Evolutionary conservation across 1,140 invertebrate species (phyloP).

Genomic region (Elymnias hypermnestra): DNA sequence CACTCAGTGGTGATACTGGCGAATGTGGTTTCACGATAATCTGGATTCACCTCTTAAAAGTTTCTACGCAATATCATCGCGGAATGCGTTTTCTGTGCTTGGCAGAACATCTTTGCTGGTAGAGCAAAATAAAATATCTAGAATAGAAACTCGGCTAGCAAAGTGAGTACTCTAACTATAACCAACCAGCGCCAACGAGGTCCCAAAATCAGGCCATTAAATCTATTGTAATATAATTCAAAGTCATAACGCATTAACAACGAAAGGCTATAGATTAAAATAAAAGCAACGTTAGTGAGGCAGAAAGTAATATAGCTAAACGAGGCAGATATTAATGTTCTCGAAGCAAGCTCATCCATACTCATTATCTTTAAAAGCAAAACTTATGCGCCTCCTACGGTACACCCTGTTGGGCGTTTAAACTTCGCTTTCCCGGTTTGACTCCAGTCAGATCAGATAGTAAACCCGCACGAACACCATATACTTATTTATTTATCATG

Average conservation of each 20-base stretch:
- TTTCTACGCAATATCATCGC: no score
- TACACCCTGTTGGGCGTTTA: slow-evolving; percentile 57
- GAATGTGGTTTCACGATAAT: no score
- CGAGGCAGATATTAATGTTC: slow-evolving; percentile 14
- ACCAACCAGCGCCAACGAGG: no score
- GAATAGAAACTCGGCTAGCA: no score
- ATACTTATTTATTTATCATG: slow-evolving; percentile 67
- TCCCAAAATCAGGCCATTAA: no score
- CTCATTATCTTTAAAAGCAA: slow-evolving; percentile 64
- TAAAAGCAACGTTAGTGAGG: not conserved
- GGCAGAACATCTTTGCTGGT: no score
- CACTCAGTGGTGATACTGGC: no score
- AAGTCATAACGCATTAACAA: slow-evolving; percentile 21
- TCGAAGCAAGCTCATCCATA: slow-evolving; percentile 32
- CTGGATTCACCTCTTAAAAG: no score
- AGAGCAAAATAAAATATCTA: no score
- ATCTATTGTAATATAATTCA: no score
- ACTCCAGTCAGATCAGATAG: slow-evolving; percentile 61
- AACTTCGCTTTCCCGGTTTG: slow-evolving; percentile 56
- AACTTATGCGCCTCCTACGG: slow-evolving; percentile 55
- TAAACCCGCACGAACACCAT: slow-evolving; percentile 48
- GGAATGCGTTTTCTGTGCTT: no score
- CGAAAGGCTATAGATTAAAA: slow-evolving; percentile 20
- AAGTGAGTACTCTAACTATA: no score
- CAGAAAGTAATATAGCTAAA: not conserved